These are phyloP conservation scores for Clarias laeviceps DNA, from an alignment of 2,797 vertebrate genomes.

Conservation along the genomic window DNA sequence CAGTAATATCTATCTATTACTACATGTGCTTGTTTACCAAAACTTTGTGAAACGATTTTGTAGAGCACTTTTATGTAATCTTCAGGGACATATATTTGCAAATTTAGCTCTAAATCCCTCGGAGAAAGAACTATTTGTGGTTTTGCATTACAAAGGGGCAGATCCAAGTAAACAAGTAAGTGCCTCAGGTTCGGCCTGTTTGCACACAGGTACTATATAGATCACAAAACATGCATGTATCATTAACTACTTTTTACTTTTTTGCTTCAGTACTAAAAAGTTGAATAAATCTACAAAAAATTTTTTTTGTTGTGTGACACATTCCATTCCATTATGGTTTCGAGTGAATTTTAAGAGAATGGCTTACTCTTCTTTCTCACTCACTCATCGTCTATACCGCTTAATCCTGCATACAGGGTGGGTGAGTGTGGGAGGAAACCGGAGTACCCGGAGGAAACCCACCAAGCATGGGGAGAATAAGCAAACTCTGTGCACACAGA, in stretches of 20 bases:
- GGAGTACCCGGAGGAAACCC: too few relatives aligned
- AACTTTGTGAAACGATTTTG: neutral
- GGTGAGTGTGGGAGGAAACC: too few relatives aligned
- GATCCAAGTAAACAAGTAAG: neutral
- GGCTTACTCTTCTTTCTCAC: neutral
- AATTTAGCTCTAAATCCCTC: constrained; percentile 1
- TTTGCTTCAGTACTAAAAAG: neutral
- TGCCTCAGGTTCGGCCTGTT: neutral
- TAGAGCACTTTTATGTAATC: neutral
- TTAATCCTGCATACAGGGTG: too few relatives aligned
- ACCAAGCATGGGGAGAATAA: too few relatives aligned
- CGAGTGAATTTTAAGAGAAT: neutral
- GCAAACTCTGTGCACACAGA: too few relatives aligned
- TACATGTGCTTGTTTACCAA: neutral
- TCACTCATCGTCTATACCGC: too few relatives aligned
- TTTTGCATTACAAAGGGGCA: neutral
- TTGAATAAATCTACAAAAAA: neutral
- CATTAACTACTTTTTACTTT: neutral
- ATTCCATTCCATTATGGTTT: neutral
- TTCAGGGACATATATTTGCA: neutral
- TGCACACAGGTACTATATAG: neutral
- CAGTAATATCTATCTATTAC: neutral
- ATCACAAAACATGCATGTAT: neutral
- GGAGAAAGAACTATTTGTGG: neutral
- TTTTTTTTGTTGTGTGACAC: too few relatives aligned